Evolutionary conservation across 2,888 invertebrate species (phyloP), one percentile per base, ranked within the genome.

Genomic region (Acrobasis consociella): DNA sequence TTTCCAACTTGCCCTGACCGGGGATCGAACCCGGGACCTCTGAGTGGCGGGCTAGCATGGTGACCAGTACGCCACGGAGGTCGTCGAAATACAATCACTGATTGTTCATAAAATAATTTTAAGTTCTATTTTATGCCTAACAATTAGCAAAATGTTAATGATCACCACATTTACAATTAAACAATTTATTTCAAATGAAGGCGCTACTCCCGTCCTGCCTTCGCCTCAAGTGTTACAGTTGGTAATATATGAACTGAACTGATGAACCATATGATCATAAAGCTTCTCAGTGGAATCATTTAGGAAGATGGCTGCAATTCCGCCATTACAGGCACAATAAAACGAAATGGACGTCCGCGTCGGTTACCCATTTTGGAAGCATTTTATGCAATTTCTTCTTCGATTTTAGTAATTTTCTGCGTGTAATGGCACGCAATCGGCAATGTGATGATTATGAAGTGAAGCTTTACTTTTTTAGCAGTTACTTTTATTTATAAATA

Each of bases 301-400:
- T 62, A 66, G 60, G 58, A 60, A 39, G 65, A 65, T 69, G 63
- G 65, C 56, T 71, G 70, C 75, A 77, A 79, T 76, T 72, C 69
- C 64, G 60, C 68, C 70, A 73, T 78, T 76, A 73, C 71, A 72
- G 69, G 62, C 60, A 68, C 71, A 70, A 72, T 71, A 75, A 73
- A 75, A 66, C 55, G 65, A 64, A 77, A 76, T 69, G 72, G 71
- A 66, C 67, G 66, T 62, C 66, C 68, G 69, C 63, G 66, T 62
- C 55, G 61, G 65, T 67, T 68, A 67, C 65, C 69, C 69, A 60
- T 68, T 72, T 69, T 71, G 69, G 64, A 68, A 68, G 67, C 69
- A 69, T 71, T 66, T 69, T 67, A 73, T 72, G 70, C 73, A 74
- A 72, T 76, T 72, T 66, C 72, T 67, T 69, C 59, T 65, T 63